Base-by-base conservation (phyloP, 2,113 vertebrate species). In the Toxotes chatareus region DNA sequence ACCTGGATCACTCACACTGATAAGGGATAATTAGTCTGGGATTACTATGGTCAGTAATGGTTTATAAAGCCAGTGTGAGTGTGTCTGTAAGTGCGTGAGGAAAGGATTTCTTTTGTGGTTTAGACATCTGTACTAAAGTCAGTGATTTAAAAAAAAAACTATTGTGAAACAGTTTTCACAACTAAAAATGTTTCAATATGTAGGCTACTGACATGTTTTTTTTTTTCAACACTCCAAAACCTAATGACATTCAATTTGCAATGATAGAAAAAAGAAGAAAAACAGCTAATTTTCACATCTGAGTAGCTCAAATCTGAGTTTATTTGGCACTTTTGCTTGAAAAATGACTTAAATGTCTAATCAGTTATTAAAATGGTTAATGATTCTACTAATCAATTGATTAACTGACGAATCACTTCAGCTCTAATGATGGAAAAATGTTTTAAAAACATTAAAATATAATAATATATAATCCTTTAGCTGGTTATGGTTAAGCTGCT, bases 1-100 rank as follows among this genome's bases (percentile, higher is more conserved):
- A 92, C 85, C 87, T 89, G 89, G 87, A 89, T 88, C 71, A 83
- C 68, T 86, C 53, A 40, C 59, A 56, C 47, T 84, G 78, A 89
- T 90, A 79, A 49, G 70, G 76, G 84, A 79, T 89, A 73, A 89
- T 90, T 77, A 86, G 79, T 66, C 57, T 83, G 49, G 51, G 38
- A 82, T 85, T 84, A 84, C 44, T 80, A 56, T 76, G 71, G 34
- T 77, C 75, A 46, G 42, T 68, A 46, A 63, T 17, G 47, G 19
- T 63, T 80, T 66, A 55, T 76, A 27, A 69, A 87, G 56, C 9
- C 16, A 19, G 32, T 59, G 79, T 77, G 44, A 56, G 46, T 75
- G 49, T 59, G 66, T 68, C 1, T 32, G 14, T 12, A 19, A 47
- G 31, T 60, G 21, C 1, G n/a, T 67, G 32, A 44, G 17, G 51